phyloP scores from a whole-genome alignment of 2,888 invertebrate genomes.

The Thysanoteuthis rhombus region DNA sequence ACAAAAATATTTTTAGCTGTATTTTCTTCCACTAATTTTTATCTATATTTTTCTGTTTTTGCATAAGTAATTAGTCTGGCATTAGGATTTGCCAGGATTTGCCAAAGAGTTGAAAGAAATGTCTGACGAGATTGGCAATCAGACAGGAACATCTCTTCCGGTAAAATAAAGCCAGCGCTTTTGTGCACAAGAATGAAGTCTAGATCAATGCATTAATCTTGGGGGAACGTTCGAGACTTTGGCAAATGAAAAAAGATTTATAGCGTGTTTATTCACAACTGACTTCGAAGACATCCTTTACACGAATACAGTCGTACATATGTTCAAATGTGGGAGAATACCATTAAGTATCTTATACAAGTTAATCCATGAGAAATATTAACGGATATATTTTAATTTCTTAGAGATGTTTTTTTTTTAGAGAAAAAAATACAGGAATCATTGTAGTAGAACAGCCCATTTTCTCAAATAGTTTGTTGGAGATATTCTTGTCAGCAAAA shows the following conservation, averaged over 20 bases:
- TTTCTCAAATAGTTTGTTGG: no score
- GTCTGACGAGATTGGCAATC: background rate
- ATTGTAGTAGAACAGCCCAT: no score
- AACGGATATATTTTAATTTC: no score
- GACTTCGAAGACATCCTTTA: background rate
- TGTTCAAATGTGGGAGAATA: background rate
- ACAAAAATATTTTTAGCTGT: no score
- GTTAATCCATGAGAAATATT: no score
- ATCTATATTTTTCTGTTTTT: background rate
- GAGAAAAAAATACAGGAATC: no score
- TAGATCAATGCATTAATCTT: background rate
- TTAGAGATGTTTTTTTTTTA: no score
- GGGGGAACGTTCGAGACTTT: background rate
- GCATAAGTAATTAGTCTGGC: slow-evolving; percentile 12
- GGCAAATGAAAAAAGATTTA: background rate
- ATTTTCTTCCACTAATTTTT: no score
- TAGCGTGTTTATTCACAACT: background rate
- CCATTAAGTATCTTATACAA: no score
- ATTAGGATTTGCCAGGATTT: background rate
- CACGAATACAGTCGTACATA: background rate
- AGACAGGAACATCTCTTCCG: background rate
- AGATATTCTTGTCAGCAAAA: no score
- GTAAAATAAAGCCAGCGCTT: background rate
- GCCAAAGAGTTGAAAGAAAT: background rate
- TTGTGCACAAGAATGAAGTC: background rate